Conservation (phyloP, 2,797 vertebrate genomes). For the Malacoraja senta region DNA sequence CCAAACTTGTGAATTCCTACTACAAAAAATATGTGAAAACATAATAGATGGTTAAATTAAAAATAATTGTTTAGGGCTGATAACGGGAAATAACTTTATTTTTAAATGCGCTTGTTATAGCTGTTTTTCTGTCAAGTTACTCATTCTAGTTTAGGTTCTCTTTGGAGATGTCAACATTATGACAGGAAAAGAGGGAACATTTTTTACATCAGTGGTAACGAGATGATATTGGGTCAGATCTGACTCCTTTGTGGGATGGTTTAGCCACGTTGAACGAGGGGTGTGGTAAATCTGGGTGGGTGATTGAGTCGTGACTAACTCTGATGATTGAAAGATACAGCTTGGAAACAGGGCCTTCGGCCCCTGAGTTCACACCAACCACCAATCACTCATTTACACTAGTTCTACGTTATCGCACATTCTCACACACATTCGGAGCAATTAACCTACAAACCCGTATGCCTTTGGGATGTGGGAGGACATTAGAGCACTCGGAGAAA, state of each 20-base stretch:
- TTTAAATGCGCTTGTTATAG: neutral
- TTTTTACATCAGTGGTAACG: neutral
- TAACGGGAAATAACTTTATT: neutral
- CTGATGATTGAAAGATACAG: too few relatives aligned
- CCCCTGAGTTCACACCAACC: too few relatives aligned
- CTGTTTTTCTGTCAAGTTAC: neutral
- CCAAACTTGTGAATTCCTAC: neutral
- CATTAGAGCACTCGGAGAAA: too few relatives aligned
- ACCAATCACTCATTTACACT: too few relatives aligned
- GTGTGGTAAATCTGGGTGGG: neutral
- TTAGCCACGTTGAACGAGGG: neutral
- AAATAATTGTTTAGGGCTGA: neutral
- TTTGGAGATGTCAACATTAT: neutral
- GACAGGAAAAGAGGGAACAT: neutral
- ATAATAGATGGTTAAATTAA: neutral
- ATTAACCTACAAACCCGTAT: too few relatives aligned
- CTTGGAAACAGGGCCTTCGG: too few relatives aligned
- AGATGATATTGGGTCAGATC: neutral
- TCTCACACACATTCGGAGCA: too few relatives aligned
- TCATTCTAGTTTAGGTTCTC: neutral
- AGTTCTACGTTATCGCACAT: too few relatives aligned
- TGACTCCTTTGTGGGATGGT: neutral
- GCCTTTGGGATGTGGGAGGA: too few relatives aligned
- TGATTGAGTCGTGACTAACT: neutral
- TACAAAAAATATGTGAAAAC: neutral